Base-by-base conservation (phyloP, 1,140 invertebrate genomes). In the Ceratina japonica region DNA sequence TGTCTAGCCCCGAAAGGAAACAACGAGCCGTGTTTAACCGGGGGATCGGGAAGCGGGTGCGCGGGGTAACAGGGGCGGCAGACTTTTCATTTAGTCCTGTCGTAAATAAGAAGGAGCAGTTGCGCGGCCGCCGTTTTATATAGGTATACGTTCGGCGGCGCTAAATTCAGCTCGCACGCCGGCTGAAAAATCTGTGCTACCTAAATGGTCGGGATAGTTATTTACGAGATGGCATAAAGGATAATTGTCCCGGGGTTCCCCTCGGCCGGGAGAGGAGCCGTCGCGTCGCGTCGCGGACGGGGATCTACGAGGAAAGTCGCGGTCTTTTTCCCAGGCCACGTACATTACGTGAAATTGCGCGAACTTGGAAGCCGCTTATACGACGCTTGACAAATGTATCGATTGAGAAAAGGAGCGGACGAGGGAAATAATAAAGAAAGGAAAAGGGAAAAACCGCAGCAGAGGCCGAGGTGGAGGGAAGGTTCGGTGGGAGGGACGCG, bases 101-200 rank as follows among this genome's bases (percentile, higher is more conserved):
- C 83, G 68, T 86, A 86, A 86, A 86, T 86, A 86, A 86, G 75
- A 82, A 64, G 51, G 44, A 75, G 58, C 61, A 70, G 83, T 77
- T 78, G 73, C 51, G 24, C 16, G 51, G 49, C 27, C 51, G 59
- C 73, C 27, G 22, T 24, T 49, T 27, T 8, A 20, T 54, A 18
- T 51, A 13, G 8, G 22, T 37, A n/a, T n/a, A 56, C 16, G 37
- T 66, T 12, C 56, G 77, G 27, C 4, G 68, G 8, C 49, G 71
- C 16, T 81, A 75, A 85, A 84, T 85, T 82, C 51, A 16, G 7
- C 44, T 64, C 4, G 58, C 62, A 58, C 44, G 69, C 22, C 54
- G 62, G 66, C 62, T 66, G 51, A 84, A 84, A 81, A 84, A 81
- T 74, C 79, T 64, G 51, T 24, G 79, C 31, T 71, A n/a, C 44